phyloP scores from a whole-genome alignment of 2,888 invertebrate species.

The Ophonus ardosiacus region DNA sequence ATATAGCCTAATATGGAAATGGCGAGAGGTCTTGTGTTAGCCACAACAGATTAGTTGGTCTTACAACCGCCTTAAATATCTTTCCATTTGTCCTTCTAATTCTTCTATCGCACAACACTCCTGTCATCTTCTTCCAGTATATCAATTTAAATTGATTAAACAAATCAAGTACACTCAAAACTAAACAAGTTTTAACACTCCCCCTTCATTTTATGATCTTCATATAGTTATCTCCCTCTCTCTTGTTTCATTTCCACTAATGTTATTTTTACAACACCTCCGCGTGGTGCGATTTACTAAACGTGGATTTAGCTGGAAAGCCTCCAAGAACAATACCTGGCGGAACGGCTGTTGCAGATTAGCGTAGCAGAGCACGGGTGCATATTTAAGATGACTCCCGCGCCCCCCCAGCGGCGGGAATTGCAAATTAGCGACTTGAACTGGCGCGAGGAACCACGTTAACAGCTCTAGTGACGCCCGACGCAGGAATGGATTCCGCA shows the following conservation, averaged over 20 bases:
- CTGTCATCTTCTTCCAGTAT: too few species aligned
- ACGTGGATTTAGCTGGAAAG: constrained; percentile 46
- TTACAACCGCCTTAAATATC: too few species aligned
- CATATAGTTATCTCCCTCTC: neutral
- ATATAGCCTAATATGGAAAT: too few species aligned
- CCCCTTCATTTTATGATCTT: too few species aligned
- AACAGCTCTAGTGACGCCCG: constrained; percentile 42
- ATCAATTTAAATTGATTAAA: too few species aligned
- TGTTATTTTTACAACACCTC: constrained; percentile 40
- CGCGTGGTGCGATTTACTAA: constrained; percentile 29
- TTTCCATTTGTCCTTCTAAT: too few species aligned
- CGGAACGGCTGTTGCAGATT: constrained; percentile 13
- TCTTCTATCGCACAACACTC: too few species aligned
- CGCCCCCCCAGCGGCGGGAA: constrained; percentile 29
- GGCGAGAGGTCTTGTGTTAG: too few species aligned
- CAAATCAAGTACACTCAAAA: too few species aligned
- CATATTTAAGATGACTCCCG: constrained; percentile 56
- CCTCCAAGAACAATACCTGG: constrained; percentile 62
- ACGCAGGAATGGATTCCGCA: neutral
- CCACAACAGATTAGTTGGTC: too few species aligned
- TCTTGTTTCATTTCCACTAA: constrained; percentile 8
- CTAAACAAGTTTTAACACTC: too few species aligned
- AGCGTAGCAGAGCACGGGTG: constrained; percentile 50
- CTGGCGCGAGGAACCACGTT: constrained; percentile 48
- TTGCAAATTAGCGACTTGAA: constrained; percentile 63